A percentile compares a stretch with the other conserved stretches of the same genome.
These are phyloP conservation scores for Spodoptera littoralis DNA, from an alignment of 2,888 invertebrate species.

Conservation along the genomic window DNA sequence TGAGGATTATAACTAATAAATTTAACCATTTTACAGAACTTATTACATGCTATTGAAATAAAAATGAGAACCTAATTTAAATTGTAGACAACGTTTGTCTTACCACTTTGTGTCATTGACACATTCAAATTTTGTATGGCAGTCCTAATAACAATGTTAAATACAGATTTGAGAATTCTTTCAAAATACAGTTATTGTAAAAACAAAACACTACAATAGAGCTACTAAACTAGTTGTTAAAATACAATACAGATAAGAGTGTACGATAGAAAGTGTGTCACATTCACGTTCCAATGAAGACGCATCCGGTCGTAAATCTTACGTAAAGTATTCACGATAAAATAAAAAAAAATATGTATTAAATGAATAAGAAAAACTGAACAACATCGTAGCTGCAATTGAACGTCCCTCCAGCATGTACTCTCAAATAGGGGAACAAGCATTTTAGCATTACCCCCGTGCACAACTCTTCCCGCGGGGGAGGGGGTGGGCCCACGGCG, in stretches of 20 bases:
- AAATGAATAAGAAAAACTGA: conserved; percentile 69
- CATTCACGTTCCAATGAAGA: conserved; percentile 84
- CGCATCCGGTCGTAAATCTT: conserved; percentile 86
- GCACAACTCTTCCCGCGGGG: conserved; percentile 89
- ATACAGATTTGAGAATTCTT: conserved; percentile 53
- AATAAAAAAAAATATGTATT: conserved; percentile 69
- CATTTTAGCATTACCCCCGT: conserved; percentile 90
- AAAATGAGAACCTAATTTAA: not conserved
- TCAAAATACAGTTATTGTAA: conserved; percentile 69
- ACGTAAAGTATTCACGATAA: conserved; percentile 79
- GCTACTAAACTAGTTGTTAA: conserved; percentile 76
- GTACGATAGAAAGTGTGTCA: conserved; percentile 84
- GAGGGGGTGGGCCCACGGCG: conserved; percentile 88
- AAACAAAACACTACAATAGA: conserved; percentile 74
- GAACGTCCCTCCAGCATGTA: conserved; percentile 87
- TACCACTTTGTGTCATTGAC: conserved; percentile 19
- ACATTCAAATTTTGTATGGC: conserved; percentile 35
- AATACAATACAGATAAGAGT: conserved; percentile 82
- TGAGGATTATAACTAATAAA: not conserved
- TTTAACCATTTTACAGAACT: not conserved
- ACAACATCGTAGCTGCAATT: conserved; percentile 67
- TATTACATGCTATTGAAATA: not conserved
- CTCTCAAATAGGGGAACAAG: conserved; percentile 90
- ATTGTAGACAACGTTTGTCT: conserved; percentile 1
- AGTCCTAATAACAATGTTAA: conserved; percentile 40